A percentile compares a stretch with the other conserved stretches of the same genome.
Evolutionary conservation across 2,113 vertebrate genomes (phyloP).

Genomic region (Drymodes brunneopygia): DNA sequence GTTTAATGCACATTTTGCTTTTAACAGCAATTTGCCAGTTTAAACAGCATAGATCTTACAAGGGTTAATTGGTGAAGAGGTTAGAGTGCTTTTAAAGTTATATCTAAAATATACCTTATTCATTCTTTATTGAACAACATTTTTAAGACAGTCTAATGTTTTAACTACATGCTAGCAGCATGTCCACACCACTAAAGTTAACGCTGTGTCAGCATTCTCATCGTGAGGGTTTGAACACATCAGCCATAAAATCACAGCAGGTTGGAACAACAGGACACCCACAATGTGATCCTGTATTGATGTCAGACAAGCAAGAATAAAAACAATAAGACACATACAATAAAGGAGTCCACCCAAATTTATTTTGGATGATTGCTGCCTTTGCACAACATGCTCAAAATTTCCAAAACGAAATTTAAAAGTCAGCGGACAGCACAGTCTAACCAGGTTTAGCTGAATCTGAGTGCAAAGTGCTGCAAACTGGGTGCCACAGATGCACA

Average conservation of each 20-base stretch:
- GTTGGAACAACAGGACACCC: constrained; percentile 6
- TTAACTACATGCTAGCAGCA: constrained; percentile 40
- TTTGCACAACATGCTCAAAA: constrained; percentile 26
- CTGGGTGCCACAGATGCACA: constrained; percentile 27
- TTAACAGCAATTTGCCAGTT: constrained; percentile 72
- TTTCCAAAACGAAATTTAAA: constrained; percentile 60
- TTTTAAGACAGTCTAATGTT: constrained; percentile 63
- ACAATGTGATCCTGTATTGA: background rate
- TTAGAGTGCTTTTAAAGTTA: constrained; percentile 67
- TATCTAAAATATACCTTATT: constrained; percentile 74
- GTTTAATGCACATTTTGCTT: constrained; percentile 75
- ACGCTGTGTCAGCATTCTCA: constrained; percentile 39
- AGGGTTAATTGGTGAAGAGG: constrained; percentile 60
- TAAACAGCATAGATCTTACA: constrained; percentile 67
- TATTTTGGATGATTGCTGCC: constrained; percentile 29
- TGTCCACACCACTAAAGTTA: constrained; percentile 44
- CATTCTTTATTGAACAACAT: constrained; percentile 58
- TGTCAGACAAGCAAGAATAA: background rate
- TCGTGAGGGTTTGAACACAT: constrained; percentile 6
- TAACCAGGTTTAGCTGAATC: background rate
- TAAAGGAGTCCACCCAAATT: constrained; percentile 37
- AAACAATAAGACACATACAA: constrained; percentile 2
- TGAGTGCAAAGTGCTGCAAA: background rate
- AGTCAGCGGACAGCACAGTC: background rate
- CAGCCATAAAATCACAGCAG: constrained; percentile 34